Evolutionary conservation across 2,797 vertebrate genomes (phyloP), one percentile per base, ranked within the genome.

Genomic region (Uromys caudimaculatus): DNA sequence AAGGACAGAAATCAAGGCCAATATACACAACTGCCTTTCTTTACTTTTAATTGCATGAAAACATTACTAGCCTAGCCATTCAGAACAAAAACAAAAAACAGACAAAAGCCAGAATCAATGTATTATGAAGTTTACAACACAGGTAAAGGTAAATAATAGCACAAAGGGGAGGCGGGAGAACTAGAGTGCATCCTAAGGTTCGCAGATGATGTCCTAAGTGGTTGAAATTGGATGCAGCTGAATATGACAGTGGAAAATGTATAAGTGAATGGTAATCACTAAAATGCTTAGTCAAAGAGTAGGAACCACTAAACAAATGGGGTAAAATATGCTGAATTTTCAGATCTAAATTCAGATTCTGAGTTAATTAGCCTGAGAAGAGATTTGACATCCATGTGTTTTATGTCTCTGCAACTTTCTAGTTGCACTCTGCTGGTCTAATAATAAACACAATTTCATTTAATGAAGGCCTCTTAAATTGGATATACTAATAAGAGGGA

Each of bases 11-110:
- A 35, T 64, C 27, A 58, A 93, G 5, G 29, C 29, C 76, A 50
- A 81, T 76, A 73, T 24, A 32, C 0, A n/a, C 17, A 17, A 73
- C 16, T 69, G 54, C 75, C 9, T 58, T 60, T 23, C 86, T 17
- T 60, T 47, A 71, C 35, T 95, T 88, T 82, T 32, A 92, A 84
- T 38, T 92, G 8, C n/a, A 79, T 90, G 56, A 29, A 90, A 84
- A 75, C 60, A 17, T 62, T 56, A 90, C 10, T 19, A 44, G 44
- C 50, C 10, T 19, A 44, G 44, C 50, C 35, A 93, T 56, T 54
- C 6, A 41, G 2, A 64, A 27, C 29, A 71, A 54, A 85, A 50
- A 2, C 7, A 47, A 6, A 85, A 50, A 41, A 13, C 41, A 78
- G 16, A 52, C 13, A 78, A 78, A 73, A 52, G 38, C 6, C 2